Evolutionary conservation across 2,888 invertebrate species (phyloP).

Genomic region (Monoplex corrugatus): DNA sequence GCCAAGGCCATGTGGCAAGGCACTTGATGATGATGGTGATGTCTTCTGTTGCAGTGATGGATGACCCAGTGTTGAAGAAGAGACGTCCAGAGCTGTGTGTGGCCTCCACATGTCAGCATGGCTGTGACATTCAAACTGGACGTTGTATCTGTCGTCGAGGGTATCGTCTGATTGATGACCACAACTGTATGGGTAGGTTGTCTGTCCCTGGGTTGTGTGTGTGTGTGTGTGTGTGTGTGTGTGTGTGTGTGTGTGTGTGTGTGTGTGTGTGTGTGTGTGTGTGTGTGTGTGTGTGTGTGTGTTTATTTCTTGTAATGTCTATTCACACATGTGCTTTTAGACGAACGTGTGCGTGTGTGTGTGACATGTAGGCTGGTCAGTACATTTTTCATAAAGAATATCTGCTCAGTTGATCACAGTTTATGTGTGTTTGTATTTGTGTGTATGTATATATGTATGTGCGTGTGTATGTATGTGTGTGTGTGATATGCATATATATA

Average conservation of each 20-base stretch:
- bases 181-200: conserved; percentile 47
- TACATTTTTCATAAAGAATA: too few relatives aligned
- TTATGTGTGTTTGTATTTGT: background rate
- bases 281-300: too few relatives aligned
- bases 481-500: too few relatives aligned
- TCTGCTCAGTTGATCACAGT: too few relatives aligned
- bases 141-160: conserved; percentile 75
- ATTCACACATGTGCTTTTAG: background rate
- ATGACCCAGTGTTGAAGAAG: conserved; percentile 62
- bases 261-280: too few relatives aligned
- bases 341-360: too few relatives aligned
- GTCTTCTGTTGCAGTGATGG: conserved; percentile 68
- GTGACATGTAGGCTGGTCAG: too few relatives aligned
- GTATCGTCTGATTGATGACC: conserved; percentile 60
- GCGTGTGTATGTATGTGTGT: too few relatives aligned
- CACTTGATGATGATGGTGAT: too few relatives aligned
- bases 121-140: conserved; percentile 74
- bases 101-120: conserved; percentile 66
- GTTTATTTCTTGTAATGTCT: too few relatives aligned
- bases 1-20: too few relatives aligned
- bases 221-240: background rate
- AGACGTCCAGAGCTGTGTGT: conserved; percentile 62
- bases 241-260: background rate
- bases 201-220: background rate
- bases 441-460: background rate